Base-by-base conservation (phyloP, 2,888 invertebrate genomes). In the Rutpela maculata region DNA sequence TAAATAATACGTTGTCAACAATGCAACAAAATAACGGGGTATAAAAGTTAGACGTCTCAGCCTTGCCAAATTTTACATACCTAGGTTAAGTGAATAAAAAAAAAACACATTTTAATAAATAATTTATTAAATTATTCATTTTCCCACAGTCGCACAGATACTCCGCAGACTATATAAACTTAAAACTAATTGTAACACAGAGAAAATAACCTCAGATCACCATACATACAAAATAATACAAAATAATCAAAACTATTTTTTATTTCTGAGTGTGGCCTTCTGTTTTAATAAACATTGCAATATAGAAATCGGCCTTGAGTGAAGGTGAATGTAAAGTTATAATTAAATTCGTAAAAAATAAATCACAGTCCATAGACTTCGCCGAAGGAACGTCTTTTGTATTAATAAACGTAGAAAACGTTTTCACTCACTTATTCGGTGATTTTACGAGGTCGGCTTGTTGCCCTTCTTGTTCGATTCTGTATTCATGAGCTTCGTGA, bases 401-500 rank as follows among this genome's bases (percentile, higher is more conserved):
- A 22, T 56, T 43, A 62, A 56, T 17, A 67, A 65, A 69, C 63
- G 72, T 35, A 38, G 0, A 56, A 26, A 55, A 62, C 62, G 62
- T 62, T 71, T 59, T 12, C 67, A 59, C 67, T 60, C 66, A 62
- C 66, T 67, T 60, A 38, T 65, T 74, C 71, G 43, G 63, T 63
- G 15, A 35, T 74, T 50, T 55, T 59, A 31, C 56, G 73, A 65
- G n/a, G 31, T 26, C 5, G 70, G 38, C 56, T 75, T 62, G 56
- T 75, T 62, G 56, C 75, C 83, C 86, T 95, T 95, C 89, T 94
- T 95, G 89, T 97, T 96, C 84, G 93, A 93, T 89, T 97, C 95
- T 43, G 96, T 94, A 89, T 97, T 97, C 89, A 94, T 93, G 82
- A 97, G 89, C 90, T 97, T 97, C 76, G 95, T 95, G 50, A 95